Evolutionary conservation across 2,797 vertebrate genomes (phyloP).

Genomic region (Smutsia temminckii): DNA sequence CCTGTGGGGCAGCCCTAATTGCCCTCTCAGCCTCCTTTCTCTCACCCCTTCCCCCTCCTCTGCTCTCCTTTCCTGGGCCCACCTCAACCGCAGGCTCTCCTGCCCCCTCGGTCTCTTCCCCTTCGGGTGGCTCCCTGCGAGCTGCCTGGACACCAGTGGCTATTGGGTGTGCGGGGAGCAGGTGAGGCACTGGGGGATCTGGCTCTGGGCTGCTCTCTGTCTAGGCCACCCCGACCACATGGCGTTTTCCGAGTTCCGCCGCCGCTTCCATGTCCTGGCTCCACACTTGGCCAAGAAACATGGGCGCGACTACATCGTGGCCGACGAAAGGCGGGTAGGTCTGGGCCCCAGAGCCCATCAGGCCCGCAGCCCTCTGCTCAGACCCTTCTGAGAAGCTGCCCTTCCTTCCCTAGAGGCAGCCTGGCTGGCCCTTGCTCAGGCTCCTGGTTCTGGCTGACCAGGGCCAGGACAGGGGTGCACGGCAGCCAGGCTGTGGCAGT

Average conservation of each 20-base stretch:
- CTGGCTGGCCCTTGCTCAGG: neutral
- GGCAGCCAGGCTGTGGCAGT: neutral
- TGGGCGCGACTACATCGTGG: slow-evolving; percentile 94
- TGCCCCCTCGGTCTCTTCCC: neutral
- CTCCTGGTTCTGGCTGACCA: neutral
- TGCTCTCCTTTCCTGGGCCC: neutral
- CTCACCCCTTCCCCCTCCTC: neutral
- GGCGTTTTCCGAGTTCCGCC: slow-evolving; percentile 97
- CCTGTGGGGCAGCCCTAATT: neutral
- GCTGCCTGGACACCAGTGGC: neutral
- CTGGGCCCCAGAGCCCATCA: neutral
- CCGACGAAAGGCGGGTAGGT: slow-evolving; percentile 94
- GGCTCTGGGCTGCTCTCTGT: neutral
- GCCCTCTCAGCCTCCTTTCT: neutral
- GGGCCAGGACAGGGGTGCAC: neutral
- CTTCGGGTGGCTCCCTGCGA: accelerated
- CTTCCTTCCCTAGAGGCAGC: neutral
- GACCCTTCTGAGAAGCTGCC: neutral
- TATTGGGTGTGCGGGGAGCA: neutral
- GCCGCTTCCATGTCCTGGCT: slow-evolving; percentile 94
- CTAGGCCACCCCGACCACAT: slow-evolving; percentile 97
- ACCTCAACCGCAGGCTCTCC: neutral
- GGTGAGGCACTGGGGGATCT: accelerated
- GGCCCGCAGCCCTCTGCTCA: neutral
- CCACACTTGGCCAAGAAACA: slow-evolving; percentile 97